Evolutionary conservation across 2,797 vertebrate species (phyloP), one percentile per base, ranked within the genome.

Genomic region (Thamnophis elegans): DNA sequence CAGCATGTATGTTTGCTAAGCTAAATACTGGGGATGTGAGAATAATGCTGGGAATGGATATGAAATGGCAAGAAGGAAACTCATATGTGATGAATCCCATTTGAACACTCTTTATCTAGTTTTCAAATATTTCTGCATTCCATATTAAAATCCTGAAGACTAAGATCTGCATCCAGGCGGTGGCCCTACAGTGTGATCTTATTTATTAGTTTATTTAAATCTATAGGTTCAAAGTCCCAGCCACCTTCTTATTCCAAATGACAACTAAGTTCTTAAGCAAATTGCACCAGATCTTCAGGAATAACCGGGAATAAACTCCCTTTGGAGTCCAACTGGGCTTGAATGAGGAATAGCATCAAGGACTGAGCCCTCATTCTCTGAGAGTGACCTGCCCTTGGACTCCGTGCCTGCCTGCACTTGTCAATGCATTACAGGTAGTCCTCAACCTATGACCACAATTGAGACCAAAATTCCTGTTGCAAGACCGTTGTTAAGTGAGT

Each of bases 61-160:
- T n/a, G 58, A 26, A 12, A 9, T 0, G 0, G 91, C n/a, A n/a
- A n/a, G 14, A n/a, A 16, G 22, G 5, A 68, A 54, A 68, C 14
- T 87, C 6, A 10, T 6, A 28, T 53, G 47, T 12, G 13, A 85
- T 55, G 92, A 42, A 89, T 26, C 22, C 36, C 59, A 25, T 93
- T 93, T 82, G 73, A 82, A 28, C 42, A n/a, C 18, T 22, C 65
- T 92, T 89, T 28, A 10, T 25, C 51, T 90, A 9, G 26, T 28
- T 1, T 6, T 92, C 55, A 87, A 88, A 88, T 1, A 7, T 93
- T 65, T 28, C 54, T 92, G 0, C 0, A 1, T 92, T 51, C 88
- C 78, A 36, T 28, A 13, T 8, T 93, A 16, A 6, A 59, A 1
- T 87, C 89, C 28, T 65, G 14, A 59, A 26, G 42, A 55, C 53